Evolutionary conservation across 2,113 vertebrate species (phyloP), one percentile per base, ranked within the genome.

Genomic region (Lepisosteus osseus): DNA sequence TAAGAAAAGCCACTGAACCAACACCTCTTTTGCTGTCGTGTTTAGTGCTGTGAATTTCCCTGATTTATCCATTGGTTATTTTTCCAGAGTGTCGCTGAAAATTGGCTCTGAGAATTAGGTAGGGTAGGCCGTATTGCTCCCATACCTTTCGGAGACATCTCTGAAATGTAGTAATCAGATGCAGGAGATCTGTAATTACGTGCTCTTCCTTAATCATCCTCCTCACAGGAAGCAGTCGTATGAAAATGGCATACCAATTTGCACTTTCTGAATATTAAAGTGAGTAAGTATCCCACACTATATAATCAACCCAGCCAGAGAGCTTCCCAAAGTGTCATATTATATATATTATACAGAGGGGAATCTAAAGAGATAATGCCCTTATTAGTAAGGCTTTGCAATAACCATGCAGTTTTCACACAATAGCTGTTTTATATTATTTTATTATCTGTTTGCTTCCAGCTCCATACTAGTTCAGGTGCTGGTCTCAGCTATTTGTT

Each of bases 221-320:
- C 70, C 51, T 67, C 72, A 68, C 64, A 62, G 69, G 73, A 82
- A 79, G 71, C 74, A 64, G 12, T 55, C 61, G 76, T 78, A 76
- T 72, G 78, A 75, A 86, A 77, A 70, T 12, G 69, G 62, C 66
- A 76, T 61, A 45, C 8, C 74, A 64, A 63, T 81, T 77, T 83
- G 68, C 56, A 72, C 65, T 73, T 75, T 66, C 3, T 47, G 72
- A 65, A 75, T 74, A n/a, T 65, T 56, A 74, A 71, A 80, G 72
- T 2, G 1, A 51, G 47, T 51, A 51, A 83, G 63, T 69, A 67
- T 61, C 62, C 62, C 62, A 65, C 41, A 13, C 62, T 29, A 41
- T 65, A 65, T 65, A 65, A 65, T 65, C 61, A 74, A 13, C 68
- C 80, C 67, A 75, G 61, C 0, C 78, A 65, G 77, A 70, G 69